Evolutionary conservation across 2,113 vertebrate genomes (phyloP), one percentile per base, ranked within the genome.

Genomic region (Petroica traversi): DNA sequence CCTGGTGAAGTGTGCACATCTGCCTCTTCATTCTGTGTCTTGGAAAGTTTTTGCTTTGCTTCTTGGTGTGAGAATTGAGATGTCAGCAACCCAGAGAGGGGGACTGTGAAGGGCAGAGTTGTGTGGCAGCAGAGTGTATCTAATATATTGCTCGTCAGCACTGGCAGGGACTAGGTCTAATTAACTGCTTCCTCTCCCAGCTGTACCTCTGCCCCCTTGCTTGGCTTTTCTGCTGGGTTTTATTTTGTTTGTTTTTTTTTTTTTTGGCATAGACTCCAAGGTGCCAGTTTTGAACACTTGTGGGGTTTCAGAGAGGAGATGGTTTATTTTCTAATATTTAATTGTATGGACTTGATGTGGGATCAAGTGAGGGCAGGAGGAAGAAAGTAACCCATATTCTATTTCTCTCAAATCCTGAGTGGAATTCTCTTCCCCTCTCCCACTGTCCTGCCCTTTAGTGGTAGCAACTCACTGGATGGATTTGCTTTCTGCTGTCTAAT

Each of bases 171-270:
- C 43, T 14, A 36, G 31, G 12, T 59, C 22, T 18, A 8, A 25
- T 68, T 43, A 33, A 43, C 46, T 43, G n/a, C 28, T 75, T 43
- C 36, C 10, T 51, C 48, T 80, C 71, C 26, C 22, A 8, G 5
- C 1, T 34, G 5, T 8, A 3, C 10, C 8, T 58, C 31, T 46
- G 23, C 11, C 10, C 14, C 23, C 6, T 11, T 3, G 6, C 38
- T 36, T 45, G 58, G 64, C 8, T 40, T 51, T 73, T 49, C 36
- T 46, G 40, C 14, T n/a, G n/a, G n/a, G n/a, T n/a, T n/a, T n/a
- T n/a, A n/a, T n/a, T n/a, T n/a, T n/a, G n/a, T n/a, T n/a, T n/a
- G n/a, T n/a, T n/a, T 1, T 63, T 9, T 10, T 43, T 22, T 54
- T 18, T 38, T 41, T 52, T 15, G 3, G 10, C 4, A 8, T 9